A percentile compares a stretch with the other conserved stretches of the same genome.
Evolutionary conservation across 2,888 invertebrate species (phyloP).

Genomic region (Limenitis camilla): DNA sequence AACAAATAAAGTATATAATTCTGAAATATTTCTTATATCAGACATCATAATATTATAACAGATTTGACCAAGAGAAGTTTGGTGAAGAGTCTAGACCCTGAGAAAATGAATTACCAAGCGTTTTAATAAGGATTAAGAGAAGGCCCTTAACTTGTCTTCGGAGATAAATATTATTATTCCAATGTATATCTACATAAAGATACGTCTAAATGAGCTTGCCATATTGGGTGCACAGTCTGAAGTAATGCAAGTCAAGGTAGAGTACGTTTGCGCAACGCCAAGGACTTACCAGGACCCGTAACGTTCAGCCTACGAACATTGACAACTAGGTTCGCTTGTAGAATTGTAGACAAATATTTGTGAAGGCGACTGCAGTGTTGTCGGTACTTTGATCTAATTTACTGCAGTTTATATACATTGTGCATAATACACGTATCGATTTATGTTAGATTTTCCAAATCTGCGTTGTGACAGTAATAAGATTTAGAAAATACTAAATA

Average conservation of each 20-base stretch:
- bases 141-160: not conserved
- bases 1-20: too few species aligned
- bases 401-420: not conserved
- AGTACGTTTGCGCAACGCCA: conserved; percentile 44
- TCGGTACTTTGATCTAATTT: conserved; percentile 14
- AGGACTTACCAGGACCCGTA: conserved; percentile 29
- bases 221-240: conserved; percentile 34
- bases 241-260: conserved; percentile 59
- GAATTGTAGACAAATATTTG: conserved; percentile 14
- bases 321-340: conserved; percentile 8
- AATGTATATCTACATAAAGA: conserved; percentile 8
- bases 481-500: too few species aligned
- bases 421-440: conserved; percentile 33
- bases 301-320: conserved; percentile 5
- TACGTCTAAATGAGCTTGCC: conserved; percentile 32
- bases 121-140: too few species aligned
- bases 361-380: conserved; percentile 13
- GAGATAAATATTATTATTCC: not conserved
- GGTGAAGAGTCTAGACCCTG: too few species aligned
- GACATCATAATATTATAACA: too few species aligned
- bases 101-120: not conserved
- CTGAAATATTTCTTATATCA: too few species aligned
- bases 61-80: too few species aligned
- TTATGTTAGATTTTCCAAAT: not conserved
- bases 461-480: too few species aligned